Base-by-base conservation (phyloP, 2,888 invertebrate species). In the Nomada fucata region DNA sequence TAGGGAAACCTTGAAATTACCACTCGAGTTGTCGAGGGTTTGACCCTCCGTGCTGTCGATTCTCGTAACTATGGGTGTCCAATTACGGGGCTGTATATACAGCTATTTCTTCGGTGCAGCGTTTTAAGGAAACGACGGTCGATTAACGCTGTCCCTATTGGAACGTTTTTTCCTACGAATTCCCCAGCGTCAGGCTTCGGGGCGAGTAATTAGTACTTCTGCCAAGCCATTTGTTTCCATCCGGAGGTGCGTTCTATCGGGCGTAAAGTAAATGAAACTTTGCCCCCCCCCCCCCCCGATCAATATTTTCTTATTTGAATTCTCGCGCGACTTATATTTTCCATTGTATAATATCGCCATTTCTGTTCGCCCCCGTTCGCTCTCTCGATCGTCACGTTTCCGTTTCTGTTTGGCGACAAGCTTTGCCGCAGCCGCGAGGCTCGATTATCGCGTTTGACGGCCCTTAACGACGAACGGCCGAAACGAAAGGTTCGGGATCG, bases 1-100 rank as follows among this genome's bases (percentile, higher is more conserved):
- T 89, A 89, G 87, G 86, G 86, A 89, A 89, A 88, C 88, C 87
- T 88, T 53, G 78, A 86, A 84, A 87, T 88, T 82, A 82, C 79
- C 77, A 79, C 87, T 90, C 85, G 76, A 78, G 85, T 90, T 89
- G 84, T 76, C 84, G 75, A 81, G 86, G 87, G 84, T 81, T 88
- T 83, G 87, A 86, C 83, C 86, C 89, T 82, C 86, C 81, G 83
- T 71, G 61, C 73, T 71, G 83, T 86, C 86, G 84, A 87, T 88
- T 85, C 81, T 78, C 63, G 69, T 74, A 61, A 69, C 76, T 57
- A 59, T 83, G 70, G 86, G 86, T 87, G 85, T 86, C 85, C 86
- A 83, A 88, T 90, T 90, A 89, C 87, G 76, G 65, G 57, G 47
- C 63, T 61, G 67, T 42, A 18, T 64, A 59, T 63, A 74, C 65